phyloP scores from a whole-genome alignment of 2,888 invertebrate species.

The Acanthosepion esculentum region DNA sequence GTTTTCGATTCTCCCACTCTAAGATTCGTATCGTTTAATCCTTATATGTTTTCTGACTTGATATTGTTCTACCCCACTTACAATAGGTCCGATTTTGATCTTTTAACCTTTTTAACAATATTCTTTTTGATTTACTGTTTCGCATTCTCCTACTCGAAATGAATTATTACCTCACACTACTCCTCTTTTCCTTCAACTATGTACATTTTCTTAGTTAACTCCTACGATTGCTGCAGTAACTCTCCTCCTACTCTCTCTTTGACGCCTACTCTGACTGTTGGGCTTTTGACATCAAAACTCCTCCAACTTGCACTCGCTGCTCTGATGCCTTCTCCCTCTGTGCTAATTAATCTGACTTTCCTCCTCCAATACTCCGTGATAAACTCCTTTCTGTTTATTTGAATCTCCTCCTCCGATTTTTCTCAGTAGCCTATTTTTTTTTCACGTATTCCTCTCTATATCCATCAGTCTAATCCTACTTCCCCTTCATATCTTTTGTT shows the following conservation, averaged over 20 bases:
- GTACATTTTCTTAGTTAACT: not conserved
- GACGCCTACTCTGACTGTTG: not conserved
- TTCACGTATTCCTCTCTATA: not conserved
- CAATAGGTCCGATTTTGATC: not conserved
- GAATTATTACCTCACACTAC: not conserved
- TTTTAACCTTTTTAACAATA: not conserved
- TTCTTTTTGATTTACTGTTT: conserved; percentile 8
- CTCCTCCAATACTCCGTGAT: not conserved
- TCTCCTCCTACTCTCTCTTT: not conserved
- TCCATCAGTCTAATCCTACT: not conserved
- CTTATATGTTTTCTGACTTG: not conserved
- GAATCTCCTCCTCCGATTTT: not conserved
- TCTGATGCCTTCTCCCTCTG: not conserved
- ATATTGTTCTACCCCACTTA: not conserved
- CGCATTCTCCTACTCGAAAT: not conserved
- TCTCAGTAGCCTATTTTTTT: not conserved
- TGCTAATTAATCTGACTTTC: not conserved
- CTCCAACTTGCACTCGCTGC: not conserved
- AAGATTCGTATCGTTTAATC: too few species aligned
- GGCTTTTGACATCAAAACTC: not conserved
- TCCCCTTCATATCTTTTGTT: not conserved
- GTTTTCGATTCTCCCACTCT: too few species aligned
- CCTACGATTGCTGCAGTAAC: conserved; percentile 38
- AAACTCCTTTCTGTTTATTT: not conserved
- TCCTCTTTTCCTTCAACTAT: not conserved